Evolutionary conservation across 2,888 invertebrate species (phyloP).

Genomic region (Melinopterus prodromus): DNA sequence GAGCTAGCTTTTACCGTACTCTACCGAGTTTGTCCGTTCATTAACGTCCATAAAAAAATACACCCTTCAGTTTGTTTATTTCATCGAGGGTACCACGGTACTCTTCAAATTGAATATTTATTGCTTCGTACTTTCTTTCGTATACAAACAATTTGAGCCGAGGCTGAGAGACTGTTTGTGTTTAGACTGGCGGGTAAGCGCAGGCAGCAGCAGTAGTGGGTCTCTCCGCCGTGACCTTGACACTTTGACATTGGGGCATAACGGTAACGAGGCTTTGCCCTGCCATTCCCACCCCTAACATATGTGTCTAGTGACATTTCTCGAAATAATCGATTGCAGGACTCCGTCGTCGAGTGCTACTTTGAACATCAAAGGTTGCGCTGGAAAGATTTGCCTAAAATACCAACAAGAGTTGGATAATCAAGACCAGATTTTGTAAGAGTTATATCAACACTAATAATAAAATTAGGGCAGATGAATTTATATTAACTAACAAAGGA

Average conservation of each 20-base stretch:
- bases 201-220: background rate
- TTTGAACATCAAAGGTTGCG: background rate
- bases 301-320: background rate
- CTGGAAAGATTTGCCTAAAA: background rate
- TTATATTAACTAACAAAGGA: too few relatives aligned
- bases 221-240: slow-evolving; percentile 7
- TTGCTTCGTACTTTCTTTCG: background rate
- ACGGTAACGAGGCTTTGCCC: background rate
- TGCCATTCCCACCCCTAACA: background rate
- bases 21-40: slow-evolving; percentile 6
- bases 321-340: background rate
- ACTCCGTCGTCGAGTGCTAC: background rate
- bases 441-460: background rate
- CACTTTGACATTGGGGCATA: slow-evolving; percentile 8
- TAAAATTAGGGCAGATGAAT: background rate
- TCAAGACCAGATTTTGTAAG: background rate
- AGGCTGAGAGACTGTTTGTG: background rate
- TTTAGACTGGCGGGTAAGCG: slow-evolving; percentile 9
- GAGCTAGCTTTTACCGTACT: background rate
- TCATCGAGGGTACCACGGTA: background rate
- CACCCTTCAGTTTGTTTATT: slow-evolving; percentile 8
- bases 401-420: background rate
- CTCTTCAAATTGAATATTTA: slow-evolving; percentile 12
- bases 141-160: background rate
- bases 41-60: slow-evolving; percentile 6